These are phyloP conservation scores for Plecotus auritus DNA, from an alignment of 2,113 vertebrate genomes.

Conservation along the genomic window DNA sequence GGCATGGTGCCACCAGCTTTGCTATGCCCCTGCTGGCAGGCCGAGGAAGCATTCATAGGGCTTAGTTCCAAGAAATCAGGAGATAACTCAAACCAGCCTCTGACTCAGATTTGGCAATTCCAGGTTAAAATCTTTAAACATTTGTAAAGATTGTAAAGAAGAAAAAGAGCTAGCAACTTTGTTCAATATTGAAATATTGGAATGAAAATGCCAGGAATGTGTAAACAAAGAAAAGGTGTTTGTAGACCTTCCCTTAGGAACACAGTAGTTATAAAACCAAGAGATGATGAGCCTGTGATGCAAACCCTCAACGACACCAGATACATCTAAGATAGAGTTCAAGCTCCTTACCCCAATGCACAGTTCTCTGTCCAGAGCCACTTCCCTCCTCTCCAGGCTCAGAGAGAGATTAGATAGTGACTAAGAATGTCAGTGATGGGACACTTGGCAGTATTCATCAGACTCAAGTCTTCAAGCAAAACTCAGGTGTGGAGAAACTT, in stretches of 20 bases:
- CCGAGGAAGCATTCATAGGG: background rate
- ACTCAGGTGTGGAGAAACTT: background rate
- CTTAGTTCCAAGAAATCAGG: background rate
- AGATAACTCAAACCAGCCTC: background rate
- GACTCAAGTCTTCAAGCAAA: background rate
- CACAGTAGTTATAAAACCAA: background rate
- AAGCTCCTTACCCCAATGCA: background rate
- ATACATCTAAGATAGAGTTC: background rate
- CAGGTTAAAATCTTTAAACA: background rate
- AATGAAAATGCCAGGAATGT: background rate
- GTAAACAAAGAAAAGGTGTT: background rate
- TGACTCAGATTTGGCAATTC: background rate
- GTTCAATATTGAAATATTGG: background rate
- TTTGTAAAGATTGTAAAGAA: background rate
- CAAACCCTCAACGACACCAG: background rate
- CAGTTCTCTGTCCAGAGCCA: rapidly evolving
- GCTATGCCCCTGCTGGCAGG: background rate
- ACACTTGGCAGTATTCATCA: background rate
- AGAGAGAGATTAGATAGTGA: background rate
- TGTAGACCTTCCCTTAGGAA: background rate
- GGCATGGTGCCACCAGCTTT: background rate
- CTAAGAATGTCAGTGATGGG: background rate
- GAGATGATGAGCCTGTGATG: background rate
- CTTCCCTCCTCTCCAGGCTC: background rate
- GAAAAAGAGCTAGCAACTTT: background rate